phyloP scores from a whole-genome alignment of 2,113 vertebrate species.

The Pantherophis guttatus region DNA sequence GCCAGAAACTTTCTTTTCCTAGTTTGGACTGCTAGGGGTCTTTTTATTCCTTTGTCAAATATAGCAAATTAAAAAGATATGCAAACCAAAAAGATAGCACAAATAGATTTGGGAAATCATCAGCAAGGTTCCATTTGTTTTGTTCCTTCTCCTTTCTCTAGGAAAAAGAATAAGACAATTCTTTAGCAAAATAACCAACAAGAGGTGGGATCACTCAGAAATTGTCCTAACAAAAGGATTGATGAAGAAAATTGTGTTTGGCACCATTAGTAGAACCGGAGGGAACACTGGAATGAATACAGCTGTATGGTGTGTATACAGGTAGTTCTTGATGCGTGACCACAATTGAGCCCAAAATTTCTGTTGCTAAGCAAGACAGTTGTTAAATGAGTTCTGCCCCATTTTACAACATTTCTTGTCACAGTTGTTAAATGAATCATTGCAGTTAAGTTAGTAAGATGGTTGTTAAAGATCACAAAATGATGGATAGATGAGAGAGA shows the following conservation, averaged over 20 bases:
- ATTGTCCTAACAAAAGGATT: neutral
- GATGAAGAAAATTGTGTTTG: neutral
- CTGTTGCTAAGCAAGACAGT: neutral
- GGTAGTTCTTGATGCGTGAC: neutral
- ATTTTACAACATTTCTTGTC: neutral
- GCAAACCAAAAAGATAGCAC: neutral
- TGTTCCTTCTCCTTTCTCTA: no score
- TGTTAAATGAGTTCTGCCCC: neutral
- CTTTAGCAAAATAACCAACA: neutral
- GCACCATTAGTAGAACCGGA: neutral
- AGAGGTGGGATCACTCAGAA: neutral
- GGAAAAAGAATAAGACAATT: neutral
- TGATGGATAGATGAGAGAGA: no score
- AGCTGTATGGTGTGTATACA: neutral
- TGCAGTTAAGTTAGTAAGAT: neutral
- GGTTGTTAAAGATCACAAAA: neutral
- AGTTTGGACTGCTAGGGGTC: neutral
- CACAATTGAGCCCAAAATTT: neutral
- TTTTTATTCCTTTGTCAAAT: neutral
- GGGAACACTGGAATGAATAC: neutral
- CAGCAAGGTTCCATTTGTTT: neutral
- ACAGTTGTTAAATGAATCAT: neutral
- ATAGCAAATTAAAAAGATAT: neutral
- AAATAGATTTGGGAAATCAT: neutral
- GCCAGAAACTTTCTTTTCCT: neutral